Evolutionary conservation across 2,888 invertebrate genomes (phyloP), one percentile per base, ranked within the genome.

Genomic region (Agonopterix alstromeriana): DNA sequence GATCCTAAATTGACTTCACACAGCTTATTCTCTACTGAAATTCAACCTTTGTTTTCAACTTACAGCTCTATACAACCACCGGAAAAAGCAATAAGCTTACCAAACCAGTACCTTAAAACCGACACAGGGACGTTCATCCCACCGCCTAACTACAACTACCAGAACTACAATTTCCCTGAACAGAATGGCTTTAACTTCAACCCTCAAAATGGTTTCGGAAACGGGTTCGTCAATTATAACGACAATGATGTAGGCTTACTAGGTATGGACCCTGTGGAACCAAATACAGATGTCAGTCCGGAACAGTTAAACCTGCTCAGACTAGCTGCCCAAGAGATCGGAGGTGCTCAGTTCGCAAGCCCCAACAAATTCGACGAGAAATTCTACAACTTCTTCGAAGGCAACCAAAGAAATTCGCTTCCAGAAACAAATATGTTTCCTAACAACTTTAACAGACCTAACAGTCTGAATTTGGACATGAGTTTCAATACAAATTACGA

Each of bases 311-410:
- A 89, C 56, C 58, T 89, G 43, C 69, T 89, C 49, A 74, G 88
- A 58, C 64, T 89, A 12, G 89, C 89, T n/a, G 87, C 89, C 3
- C 89, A 89, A 65, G 85, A 89, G 59, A 86, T 89, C 0, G 85
- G 88, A 3, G 87, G 87, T 2, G 87, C 88, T 2, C 88, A 88
- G 53, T 87, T 87, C 65, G 60, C 79, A 36, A 80, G 11, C 27
- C 43, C 47, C n/a, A 83, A 70, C 49, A 77, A 81, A 60, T 82
- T 64, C 48, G 77, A 87, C 51, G 79, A 81, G 40, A 84, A 82
- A 67, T 81, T 65, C 60, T 86, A 81, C 61, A 84, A 85, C 59
- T 87, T 81, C 72, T 87, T 80, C 62, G 87, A 87, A 61, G 78
- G 79, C 38, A 84, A 65, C 78, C 86, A 86, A 77, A 85, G 87